Evolutionary conservation across 1,140 invertebrate genomes (phyloP), one percentile per base, ranked within the genome.

Genomic region (Caenorhabditis tropicalis): DNA sequence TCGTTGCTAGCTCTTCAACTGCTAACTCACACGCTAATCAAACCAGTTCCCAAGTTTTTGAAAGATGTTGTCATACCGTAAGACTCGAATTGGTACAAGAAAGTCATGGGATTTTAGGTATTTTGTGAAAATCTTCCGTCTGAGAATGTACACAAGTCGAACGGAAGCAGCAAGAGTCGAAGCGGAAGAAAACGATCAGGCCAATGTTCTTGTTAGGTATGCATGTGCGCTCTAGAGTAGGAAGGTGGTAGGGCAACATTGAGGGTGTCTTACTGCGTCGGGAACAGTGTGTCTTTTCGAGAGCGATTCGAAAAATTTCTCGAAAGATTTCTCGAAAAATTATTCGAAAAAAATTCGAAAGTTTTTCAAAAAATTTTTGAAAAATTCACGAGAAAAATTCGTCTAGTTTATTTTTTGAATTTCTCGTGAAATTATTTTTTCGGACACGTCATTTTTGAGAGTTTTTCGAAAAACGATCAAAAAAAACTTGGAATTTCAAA

Each of bases 31-130:
- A 81, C 81, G 0, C 36, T 85, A 15, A 60, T 85, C 31, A 85
- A 85, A 46, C 84, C 84, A n/a, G n/a, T 85, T 43, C 84, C 84
- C 24, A 85, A 85, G 43, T 85, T 82, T 53, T 48, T 81, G 3
- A 82, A 82, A 29, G 84, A 85, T 56, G 49, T 85, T n/a, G 49
- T 85, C 7, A 53, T 85, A 24, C 84, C 84, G 84, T 85, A 24
- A 80, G 84, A 39, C 43, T 48, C 15, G 21, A 12, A 43, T 36
- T 51, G n/a, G 24, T 43, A 7, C 12, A 39, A 46, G n/a, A n/a
- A n/a, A n/a, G n/a, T n/a, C n/a, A n/a, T n/a, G n/a, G n/a, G 0
- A 39, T 10, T 82, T 79, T 36, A 85, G 84, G 43, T 85, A 65
- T 16, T 82, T 85, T 29, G 46, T 82, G 12, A 56, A 65, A 51